Base-by-base conservation (phyloP, 2,113 vertebrate species). In the Cacatua alba region DNA sequence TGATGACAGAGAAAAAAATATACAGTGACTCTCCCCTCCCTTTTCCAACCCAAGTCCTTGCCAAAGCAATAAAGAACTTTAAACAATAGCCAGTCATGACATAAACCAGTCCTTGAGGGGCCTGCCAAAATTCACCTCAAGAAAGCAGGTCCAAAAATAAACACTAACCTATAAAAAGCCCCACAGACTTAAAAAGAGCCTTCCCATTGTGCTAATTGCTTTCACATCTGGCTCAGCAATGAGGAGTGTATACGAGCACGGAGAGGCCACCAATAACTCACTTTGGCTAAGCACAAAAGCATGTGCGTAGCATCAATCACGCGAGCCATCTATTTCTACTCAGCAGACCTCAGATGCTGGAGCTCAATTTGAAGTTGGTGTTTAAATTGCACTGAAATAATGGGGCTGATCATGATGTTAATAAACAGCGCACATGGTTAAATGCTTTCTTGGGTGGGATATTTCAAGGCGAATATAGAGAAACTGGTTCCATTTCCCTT, bases 71-170 rank as follows among this genome's bases (percentile, higher is more conserved):
- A 90, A 95, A 95, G 90, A 74, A 10, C 37, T 80, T 95, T 82
- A 94, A 95, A 95, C 92, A 96, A 96, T 89, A 88, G 87, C 84
- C 71, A 92, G 92, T 46, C 90, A 59, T 92, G 92, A 97, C 78
- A 97, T 71, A 92, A 97, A 90, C 63, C 94, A 95, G 84, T 28
- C 85, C 82, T 85, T 67, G 67, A 79, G 82, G 17, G 0, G 72
- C 86, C 84, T 91, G 96, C 94, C 96, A 97, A 80, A 91, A 91
- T n/a, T 74, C 86, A 92, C 92, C 96, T 94, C 92, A 70, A 97
- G 94, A 92, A 91, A 95, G 68, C 18, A 83, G 63, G 83, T 60
- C 88, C 92, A 84, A 82, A 96, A 97, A 94, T 94, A 96, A 97
- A 96, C 94, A 94, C 60, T 31, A 62, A 95, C 88, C 90, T 96